Evolutionary conservation across 1,140 invertebrate genomes (phyloP), one percentile per base, ranked within the genome.

Genomic region (Aphaenogaster floridana): DNA sequence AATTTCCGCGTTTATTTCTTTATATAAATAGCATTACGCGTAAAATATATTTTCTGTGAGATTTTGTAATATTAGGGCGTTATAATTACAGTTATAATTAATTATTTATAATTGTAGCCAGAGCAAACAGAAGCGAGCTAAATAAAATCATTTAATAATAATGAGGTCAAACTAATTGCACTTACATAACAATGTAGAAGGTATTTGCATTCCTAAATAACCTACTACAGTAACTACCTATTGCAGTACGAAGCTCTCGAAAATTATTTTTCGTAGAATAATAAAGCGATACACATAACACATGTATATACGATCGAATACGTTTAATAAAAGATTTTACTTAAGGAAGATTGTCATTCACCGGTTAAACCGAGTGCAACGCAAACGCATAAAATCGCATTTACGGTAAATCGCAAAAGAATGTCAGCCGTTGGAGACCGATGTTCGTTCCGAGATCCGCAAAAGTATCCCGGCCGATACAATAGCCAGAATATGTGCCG

Each of bases 401-500:
- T 76, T 48, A 57, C 8, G 28, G 21, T 21, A 15, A 57, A 21
- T 17, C 13, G 63, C 21, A 39, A 5, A 48, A 63, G n/a, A 63
- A 78, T n/a, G 21, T 59, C 42, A 72, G 69, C 21, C 52, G 36
- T 48, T 52, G 52, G 9, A 9, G 15, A 36, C 11, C 57, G 83
- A 63, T 34, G 34, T 54, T 52, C n/a, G 48, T 28, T 3, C 0
- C 36, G 59, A 59, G 80, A 48, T 78, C 71, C 39, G 3, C 17
- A 74, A 39, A 87, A 91, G 77, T 52, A 90, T 71, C 52, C 86
- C 87, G 13, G 68, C 36, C 76, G 92, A 88, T 77, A 93, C 64
- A 78, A 93, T 88, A 84, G 87, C 84, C 76, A 90, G 71, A 74
- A 89, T 74, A 87, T 93, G 57, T 39, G 71, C 83, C 59, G 84